Percentiles rank a stretch among this genome's conserved stretches.
Evolutionary conservation across 1,140 invertebrate species (phyloP).

Genomic region (Metaphire vulgaris): DNA sequence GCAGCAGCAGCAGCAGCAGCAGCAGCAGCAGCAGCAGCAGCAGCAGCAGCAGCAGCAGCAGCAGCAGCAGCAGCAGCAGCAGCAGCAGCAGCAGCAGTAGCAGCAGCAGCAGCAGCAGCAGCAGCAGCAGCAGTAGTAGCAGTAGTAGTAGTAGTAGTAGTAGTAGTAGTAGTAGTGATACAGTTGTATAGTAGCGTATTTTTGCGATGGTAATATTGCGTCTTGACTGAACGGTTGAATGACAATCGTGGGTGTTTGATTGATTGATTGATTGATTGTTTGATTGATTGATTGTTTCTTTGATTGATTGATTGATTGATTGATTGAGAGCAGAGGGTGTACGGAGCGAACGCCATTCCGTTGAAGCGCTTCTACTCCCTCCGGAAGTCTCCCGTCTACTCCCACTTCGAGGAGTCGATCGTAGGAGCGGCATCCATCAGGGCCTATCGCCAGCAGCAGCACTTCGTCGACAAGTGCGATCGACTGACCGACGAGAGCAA

Average conservation of each 20-base stretch:
- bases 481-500: constrained; percentile 22
- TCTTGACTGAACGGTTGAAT: too few species aligned
- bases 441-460: constrained; percentile 23
- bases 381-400: constrained; percentile 16
- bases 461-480: constrained; percentile 28
- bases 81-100: background rate
- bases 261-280: background rate
- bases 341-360: constrained; percentile 13
- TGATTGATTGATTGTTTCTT: constrained; percentile 4
- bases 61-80: background rate
- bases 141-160: background rate
- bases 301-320: constrained; percentile 7
- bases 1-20: background rate
- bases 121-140: background rate
- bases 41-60: background rate
- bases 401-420: constrained; percentile 46
- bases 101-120: background rate
- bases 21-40: background rate
- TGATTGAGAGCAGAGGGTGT: constrained; percentile 6
- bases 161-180: too few species aligned
- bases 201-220: too few species aligned
- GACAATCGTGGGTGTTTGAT: background rate
- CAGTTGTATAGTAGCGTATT: background rate
- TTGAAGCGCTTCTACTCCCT: constrained; percentile 5
- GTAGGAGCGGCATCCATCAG: constrained; percentile 23